These are phyloP conservation scores for Tragelaphus imberbis DNA, from an alignment of 2,113 vertebrate genomes.

Conservation along the genomic window DNA sequence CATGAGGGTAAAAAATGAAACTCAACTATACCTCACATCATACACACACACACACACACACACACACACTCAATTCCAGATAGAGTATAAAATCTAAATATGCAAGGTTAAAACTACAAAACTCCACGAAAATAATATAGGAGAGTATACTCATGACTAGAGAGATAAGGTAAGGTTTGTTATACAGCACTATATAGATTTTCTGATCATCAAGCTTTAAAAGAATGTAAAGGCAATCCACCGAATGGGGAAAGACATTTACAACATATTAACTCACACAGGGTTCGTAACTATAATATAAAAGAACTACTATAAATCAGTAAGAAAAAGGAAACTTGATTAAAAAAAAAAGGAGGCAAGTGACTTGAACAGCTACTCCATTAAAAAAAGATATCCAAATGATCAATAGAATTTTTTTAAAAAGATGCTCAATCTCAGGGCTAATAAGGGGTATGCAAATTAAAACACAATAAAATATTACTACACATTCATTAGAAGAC, in stretches of 20 bases:
- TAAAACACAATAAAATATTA: background rate
- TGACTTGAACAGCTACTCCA: background rate
- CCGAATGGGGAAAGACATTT: background rate
- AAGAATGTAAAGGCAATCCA: background rate
- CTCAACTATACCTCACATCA: background rate
- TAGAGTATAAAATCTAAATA: background rate
- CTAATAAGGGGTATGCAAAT: background rate
- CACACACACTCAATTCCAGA: background rate
- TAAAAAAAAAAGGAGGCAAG: background rate
- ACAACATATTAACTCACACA: background rate
- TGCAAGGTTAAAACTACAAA: background rate
- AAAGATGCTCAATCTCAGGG: background rate
- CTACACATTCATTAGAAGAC: background rate
- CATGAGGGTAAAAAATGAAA: background rate
- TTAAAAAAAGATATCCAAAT: background rate
- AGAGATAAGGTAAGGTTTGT: background rate
- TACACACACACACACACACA: background rate
- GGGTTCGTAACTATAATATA: background rate
- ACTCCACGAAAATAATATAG: background rate
- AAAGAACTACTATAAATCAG: background rate
- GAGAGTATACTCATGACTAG: background rate
- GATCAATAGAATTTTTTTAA: background rate
- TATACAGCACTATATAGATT: background rate
- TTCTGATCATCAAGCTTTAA: background rate
- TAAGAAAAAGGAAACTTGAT: background rate